These are phyloP conservation scores for Caenorhabditis brenneri DNA, from an alignment of 1,140 invertebrate genomes.

Conservation along the genomic window DNA sequence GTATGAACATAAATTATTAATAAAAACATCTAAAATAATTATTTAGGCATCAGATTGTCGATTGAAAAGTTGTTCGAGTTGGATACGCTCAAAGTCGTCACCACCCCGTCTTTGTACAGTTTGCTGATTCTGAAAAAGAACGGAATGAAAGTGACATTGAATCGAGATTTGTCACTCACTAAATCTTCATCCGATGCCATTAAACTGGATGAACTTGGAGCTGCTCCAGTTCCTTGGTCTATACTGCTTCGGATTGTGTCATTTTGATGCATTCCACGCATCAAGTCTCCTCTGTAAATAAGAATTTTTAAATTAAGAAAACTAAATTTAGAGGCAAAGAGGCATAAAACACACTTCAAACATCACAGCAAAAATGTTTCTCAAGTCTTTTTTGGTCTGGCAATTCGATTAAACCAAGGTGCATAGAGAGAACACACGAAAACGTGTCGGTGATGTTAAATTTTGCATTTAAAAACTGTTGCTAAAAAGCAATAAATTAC, in stretches of 20 bases:
- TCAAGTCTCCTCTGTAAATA: constrained; percentile 1
- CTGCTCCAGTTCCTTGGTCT: neutral
- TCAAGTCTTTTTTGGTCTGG: neutral
- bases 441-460: constrained; percentile 1
- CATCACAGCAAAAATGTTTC: neutral
- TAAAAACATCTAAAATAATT: neutral
- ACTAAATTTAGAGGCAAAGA: neutral
- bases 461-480: neutral
- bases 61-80: constrained; percentile 28
- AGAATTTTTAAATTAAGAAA: neutral
- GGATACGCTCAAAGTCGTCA: constrained; percentile 18
- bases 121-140: constrained; percentile 1
- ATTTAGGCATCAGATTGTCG: constrained; percentile 20
- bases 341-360: neutral
- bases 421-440: neutral
- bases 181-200: constrained; percentile 37
- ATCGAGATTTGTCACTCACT: neutral
- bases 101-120: constrained; percentile 28
- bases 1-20: neutral
- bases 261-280: constrained; percentile 31
- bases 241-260: constrained; percentile 26
- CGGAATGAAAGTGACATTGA: neutral
- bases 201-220: constrained; percentile 12
- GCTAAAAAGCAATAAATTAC: neutral
- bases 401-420: neutral